These are phyloP conservation scores for Diuraphis noxia DNA, from an alignment of 1,140 invertebrate genomes.

Conservation along the genomic window DNA sequence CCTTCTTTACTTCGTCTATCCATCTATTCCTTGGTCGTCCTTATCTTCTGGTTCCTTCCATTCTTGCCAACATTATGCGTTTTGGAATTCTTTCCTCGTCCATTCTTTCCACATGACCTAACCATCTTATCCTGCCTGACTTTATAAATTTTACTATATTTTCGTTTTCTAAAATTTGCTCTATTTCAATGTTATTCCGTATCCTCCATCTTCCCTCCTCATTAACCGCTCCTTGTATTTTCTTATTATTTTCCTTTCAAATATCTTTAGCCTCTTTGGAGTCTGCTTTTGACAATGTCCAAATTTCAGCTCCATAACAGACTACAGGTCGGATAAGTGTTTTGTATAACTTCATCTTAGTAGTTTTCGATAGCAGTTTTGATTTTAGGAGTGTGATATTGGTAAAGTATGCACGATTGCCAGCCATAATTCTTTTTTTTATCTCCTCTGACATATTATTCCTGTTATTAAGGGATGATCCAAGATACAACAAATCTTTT, in stretches of 20 bases:
- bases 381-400: neutral
- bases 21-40: no score
- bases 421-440: neutral
- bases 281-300: neutral
- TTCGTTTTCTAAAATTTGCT: neutral
- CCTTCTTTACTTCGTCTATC: no score
- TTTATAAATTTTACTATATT: no score
- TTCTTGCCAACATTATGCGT: no score
- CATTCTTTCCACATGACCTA: no score
- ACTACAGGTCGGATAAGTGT: neutral
- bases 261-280: neutral
- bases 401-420: neutral
- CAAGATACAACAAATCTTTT: neutral
- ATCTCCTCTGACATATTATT: neutral
- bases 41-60: no score
- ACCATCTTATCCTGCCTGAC: no score
- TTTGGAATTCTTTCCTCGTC: no score
- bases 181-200: neutral
- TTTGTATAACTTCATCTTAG: neutral
- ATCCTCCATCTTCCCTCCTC: neutral
- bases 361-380: no score
- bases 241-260: neutral
- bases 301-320: neutral
- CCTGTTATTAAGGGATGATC: no score
- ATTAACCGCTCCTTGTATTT: neutral